Conservation (phyloP, 2,113 vertebrate genomes). For the Pseudorasbora parva region DNA sequence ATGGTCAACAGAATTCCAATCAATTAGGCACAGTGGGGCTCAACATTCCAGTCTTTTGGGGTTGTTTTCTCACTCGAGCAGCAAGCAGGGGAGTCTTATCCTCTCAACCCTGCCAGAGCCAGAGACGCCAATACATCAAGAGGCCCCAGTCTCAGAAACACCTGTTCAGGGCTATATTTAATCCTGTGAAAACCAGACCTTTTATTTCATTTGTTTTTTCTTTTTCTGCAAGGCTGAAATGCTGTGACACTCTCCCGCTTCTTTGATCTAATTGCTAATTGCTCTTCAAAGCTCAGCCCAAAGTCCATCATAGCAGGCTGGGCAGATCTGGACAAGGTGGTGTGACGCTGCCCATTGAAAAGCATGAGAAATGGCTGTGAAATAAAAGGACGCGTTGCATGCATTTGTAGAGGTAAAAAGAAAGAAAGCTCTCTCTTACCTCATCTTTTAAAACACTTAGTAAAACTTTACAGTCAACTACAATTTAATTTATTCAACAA, state of each 20-base stretch:
- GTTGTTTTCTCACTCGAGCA: conserved; percentile 62
- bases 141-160: conserved; percentile 53
- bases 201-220: conserved; percentile 11
- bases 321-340: conserved; percentile 9
- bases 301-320: neutral
- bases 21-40: conserved; percentile 67
- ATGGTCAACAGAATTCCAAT: conserved; percentile 66
- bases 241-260: conserved; percentile 10
- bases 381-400: neutral
- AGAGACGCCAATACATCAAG: conserved; percentile 56
- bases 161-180: conserved; percentile 55
- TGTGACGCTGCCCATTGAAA: conserved; percentile 14
- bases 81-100: conserved; percentile 56
- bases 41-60: conserved; percentile 66
- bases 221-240: neutral
- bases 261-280: conserved; percentile 49
- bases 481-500: too few relatives aligned
- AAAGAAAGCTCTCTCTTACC: neutral
- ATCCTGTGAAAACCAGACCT: conserved; percentile 45
- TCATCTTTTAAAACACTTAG: neutral
- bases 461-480: neutral
- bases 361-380: conserved; percentile 15
- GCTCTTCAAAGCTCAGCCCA: conserved; percentile 39
- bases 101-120: conserved; percentile 48
- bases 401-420: neutral